These are phyloP conservation scores for Phyto melanocephala DNA, from an alignment of 2,888 invertebrate species.

Conservation along the genomic window DNA sequence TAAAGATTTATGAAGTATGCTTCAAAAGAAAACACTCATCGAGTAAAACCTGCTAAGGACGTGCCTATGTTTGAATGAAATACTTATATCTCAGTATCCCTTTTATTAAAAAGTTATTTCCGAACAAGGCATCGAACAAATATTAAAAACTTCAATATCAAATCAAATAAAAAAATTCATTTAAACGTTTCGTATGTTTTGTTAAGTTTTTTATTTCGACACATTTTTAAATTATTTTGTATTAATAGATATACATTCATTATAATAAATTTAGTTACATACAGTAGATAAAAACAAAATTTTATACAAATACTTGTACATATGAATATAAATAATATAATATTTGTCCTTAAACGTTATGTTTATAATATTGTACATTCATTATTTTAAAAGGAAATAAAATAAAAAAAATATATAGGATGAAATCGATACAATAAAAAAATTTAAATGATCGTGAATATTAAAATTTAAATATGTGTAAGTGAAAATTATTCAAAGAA, in stretches of 20 bases:
- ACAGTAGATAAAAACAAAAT: constrained; percentile 38
- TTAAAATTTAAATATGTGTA: background rate
- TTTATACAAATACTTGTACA: constrained; percentile 24
- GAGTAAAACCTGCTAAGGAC: too few species aligned
- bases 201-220: constrained; percentile 42
- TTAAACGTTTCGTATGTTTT: background rate
- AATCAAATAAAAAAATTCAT: background rate
- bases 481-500: background rate
- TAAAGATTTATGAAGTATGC: too few species aligned
- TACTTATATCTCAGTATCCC: too few species aligned
- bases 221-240: constrained; percentile 46
- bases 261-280: constrained; percentile 45
- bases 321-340: background rate
- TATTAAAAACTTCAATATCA: too few species aligned
- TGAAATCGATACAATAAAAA: background rate
- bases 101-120: too few species aligned
- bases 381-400: background rate
- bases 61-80: too few species aligned
- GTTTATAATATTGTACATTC: constrained; percentile 26
- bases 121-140: too few species aligned
- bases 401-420: background rate
- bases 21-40: too few species aligned
- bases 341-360: constrained; percentile 10
- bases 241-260: constrained; percentile 41
- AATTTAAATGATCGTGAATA: background rate